Evolutionary conservation across 2,797 vertebrate genomes (phyloP).

Genomic region (Tenualosa ilisha): DNA sequence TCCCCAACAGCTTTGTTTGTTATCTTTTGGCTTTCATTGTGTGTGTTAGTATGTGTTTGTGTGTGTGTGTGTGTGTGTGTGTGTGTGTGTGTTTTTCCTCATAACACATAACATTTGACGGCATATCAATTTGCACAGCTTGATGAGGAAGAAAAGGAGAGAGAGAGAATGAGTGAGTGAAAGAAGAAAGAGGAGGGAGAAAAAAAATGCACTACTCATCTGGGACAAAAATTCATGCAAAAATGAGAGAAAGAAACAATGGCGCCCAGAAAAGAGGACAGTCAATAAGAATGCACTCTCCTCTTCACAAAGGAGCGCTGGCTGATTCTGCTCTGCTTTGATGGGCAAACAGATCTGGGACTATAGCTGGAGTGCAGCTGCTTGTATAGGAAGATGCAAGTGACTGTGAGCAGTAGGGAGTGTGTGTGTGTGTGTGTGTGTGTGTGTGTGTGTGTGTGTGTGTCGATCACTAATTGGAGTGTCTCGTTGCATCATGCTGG

Average conservation of each 20-base stretch:
- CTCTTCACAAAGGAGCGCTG: not conserved
- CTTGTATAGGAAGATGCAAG: not conserved
- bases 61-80: not conserved
- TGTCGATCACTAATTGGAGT: conserved; percentile 8
- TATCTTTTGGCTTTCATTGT: conserved; percentile 28
- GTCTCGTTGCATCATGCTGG: not conserved
- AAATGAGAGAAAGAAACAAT: conserved; percentile 6
- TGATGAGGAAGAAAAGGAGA: conserved; percentile 25
- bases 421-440: conserved; percentile 4
- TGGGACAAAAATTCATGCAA: not conserved
- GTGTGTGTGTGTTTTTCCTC: not conserved
- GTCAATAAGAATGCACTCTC: not conserved
- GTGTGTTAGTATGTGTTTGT: conserved; percentile 29
- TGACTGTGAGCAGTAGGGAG: not conserved
- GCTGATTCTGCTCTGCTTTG: not conserved
- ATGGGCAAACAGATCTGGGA: not conserved
- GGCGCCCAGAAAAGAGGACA: not conserved
- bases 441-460: not conserved
- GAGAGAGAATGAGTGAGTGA: not conserved
- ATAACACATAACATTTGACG: conserved; percentile 3
- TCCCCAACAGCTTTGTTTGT: conserved; percentile 1
- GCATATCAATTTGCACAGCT: conserved; percentile 18
- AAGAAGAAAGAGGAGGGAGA: not conserved
- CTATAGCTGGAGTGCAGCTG: not conserved
- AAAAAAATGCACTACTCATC: not conserved